Evolutionary conservation across 35 echinoderm and acorn worm species (phyloP).

Genomic region (Lytechinus variegatus): DNA sequence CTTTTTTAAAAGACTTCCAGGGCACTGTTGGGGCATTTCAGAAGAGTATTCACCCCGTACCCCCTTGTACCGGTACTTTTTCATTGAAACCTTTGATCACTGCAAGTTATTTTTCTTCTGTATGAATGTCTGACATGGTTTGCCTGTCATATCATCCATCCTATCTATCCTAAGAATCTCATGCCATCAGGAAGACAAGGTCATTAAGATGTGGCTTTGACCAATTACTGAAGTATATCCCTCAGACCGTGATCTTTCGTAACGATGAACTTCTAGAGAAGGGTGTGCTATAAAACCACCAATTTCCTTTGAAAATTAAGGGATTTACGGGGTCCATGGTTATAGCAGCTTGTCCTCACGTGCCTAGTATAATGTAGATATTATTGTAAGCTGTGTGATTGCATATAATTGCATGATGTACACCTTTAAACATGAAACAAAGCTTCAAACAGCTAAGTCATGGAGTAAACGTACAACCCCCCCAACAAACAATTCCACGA

Average conservation of each 20-base stretch:
- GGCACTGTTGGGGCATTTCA: not conserved
- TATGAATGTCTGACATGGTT: not conserved
- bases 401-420: not conserved
- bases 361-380: not conserved
- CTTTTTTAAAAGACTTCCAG: too few relatives aligned
- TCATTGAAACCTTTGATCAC: not conserved
- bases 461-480: too few relatives aligned
- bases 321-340: not conserved
- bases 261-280: not conserved
- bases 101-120: not conserved
- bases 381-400: not conserved
- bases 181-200: not conserved
- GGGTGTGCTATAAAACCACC: slow-evolving; percentile 9
- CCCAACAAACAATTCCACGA: too few relatives aligned
- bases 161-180: not conserved
- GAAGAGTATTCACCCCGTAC: not conserved
- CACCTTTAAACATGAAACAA: too few relatives aligned
- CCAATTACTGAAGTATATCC: not conserved
- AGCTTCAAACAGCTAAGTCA: too few relatives aligned
- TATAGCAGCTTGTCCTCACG: not conserved
- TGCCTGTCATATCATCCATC: slow-evolving; percentile 17
- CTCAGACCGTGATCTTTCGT: not conserved
- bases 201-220: slow-evolving; percentile 10
- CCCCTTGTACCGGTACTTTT: too few relatives aligned
- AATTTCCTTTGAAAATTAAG: not conserved